phyloP scores from a whole-genome alignment of 2,113 vertebrate species.

The Candoia aspera region DNA sequence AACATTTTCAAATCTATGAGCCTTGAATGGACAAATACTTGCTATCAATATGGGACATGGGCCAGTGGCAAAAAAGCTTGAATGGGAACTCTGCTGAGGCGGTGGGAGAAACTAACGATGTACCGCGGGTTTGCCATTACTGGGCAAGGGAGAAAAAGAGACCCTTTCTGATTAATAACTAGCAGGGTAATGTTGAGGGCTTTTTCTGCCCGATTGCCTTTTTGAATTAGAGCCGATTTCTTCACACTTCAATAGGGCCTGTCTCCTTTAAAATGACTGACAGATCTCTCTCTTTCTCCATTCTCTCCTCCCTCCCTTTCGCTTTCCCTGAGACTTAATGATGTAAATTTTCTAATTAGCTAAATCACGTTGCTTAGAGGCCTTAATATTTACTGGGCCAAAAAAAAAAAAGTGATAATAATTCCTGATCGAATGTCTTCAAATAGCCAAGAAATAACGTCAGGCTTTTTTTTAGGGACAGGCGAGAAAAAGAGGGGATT shows the following conservation, averaged over 20 bases:
- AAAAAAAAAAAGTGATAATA: constrained; percentile 62
- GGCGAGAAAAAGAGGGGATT: background rate
- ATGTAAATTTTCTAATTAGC: constrained; percentile 93
- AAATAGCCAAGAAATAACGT: constrained; percentile 74
- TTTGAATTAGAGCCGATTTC: constrained; percentile 89
- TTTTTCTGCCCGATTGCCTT: constrained; percentile 89
- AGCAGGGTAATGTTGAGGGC: constrained; percentile 85
- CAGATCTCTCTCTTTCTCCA: constrained; percentile 79
- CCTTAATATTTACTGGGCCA: constrained; percentile 77
- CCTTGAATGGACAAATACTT: constrained; percentile 72
- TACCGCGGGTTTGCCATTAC: constrained; percentile 66
- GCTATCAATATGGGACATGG: constrained; percentile 72
- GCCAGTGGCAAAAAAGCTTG: constrained; percentile 71
- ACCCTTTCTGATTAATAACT: constrained; percentile 85
- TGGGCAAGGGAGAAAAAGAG: constrained; percentile 54
- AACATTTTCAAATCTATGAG: constrained; percentile 70
- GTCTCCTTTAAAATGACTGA: constrained; percentile 93
- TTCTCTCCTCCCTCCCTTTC: constrained; percentile 74
- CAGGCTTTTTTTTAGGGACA: constrained; percentile 39
- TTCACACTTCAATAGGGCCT: constrained; percentile 90
- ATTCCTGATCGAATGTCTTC: constrained; percentile 69
- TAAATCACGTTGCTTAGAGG: constrained; percentile 88
- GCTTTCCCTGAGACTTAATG: constrained; percentile 85
- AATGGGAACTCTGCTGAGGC: constrained; percentile 69
- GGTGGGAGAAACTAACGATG: constrained; percentile 69